Base-by-base conservation (phyloP, 2,888 invertebrate species). In the Platycnemis pennipes region DNA sequence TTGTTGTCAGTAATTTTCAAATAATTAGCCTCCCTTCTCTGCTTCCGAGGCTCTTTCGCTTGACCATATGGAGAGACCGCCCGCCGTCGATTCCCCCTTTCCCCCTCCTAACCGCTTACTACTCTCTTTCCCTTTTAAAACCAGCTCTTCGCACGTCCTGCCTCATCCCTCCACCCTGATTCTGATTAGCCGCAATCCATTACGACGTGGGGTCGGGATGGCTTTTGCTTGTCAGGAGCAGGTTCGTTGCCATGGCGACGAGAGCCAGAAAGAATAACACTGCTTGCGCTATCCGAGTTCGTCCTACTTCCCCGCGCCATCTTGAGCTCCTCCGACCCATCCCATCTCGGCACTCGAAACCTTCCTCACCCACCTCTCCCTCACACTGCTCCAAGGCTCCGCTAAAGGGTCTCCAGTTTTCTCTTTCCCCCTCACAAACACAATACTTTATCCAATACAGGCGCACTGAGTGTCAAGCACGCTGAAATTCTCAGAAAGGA, bases 171-270 rank as follows among this genome's bases (percentile, higher is more conserved):
- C 63, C 7, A 19, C 63, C 63, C 3, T n/a, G n/a, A 1, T n/a
- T 63, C 63, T n/a, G 63, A 63, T 63, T 63, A 63, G 63, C 63
- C 63, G 63, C 63, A 63, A 63, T 63, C 63, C 63, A 63, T 63
- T 63, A 63, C 63, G 63, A 26, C 63, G n/a, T 8, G 19, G 63
- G 63, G 3, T n/a, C 5, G 63, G 63, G 63, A n/a, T 63, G 63
- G 63, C 63, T 63, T 63, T 63, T 26, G 63, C 63, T n/a, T 63
- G 63, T 63, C 63, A 8, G n/a, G 63, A 63, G 63, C 63, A n/a
- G 63, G 63, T 26, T 63, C 63, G 63, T 63, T 63, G 63, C 63
- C 63, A 63, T 63, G 63, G 26, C 63, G 63, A 63, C 63, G 63
- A 63, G n/a, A 63, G 63, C 26, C 26, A n/a, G 63, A n/a, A 56